Conservation (phyloP, 2,113 vertebrate species). For the Ahaetulla prasina region DNA sequence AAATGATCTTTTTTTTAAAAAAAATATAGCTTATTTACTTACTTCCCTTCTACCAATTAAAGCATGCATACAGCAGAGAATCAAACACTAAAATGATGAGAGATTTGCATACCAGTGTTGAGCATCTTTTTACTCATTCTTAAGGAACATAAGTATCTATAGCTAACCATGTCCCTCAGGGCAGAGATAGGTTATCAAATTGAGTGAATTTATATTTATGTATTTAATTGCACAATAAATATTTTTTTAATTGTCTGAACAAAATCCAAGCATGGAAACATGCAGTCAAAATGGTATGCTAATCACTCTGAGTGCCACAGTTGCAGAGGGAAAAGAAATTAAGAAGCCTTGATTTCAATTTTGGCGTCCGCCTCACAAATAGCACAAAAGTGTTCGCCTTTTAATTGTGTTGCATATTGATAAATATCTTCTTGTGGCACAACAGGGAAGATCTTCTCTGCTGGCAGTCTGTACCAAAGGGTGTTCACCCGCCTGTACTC, state of each 20-base stretch:
- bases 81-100: slow-evolving; percentile 49
- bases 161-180: slow-evolving; percentile 59
- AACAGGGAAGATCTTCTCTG: slow-evolving; percentile 72
- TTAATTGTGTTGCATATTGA: slow-evolving; percentile 73
- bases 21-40: slow-evolving; percentile 35
- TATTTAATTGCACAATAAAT: slow-evolving; percentile 72
- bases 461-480: slow-evolving; percentile 74
- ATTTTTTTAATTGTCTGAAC: slow-evolving; percentile 69
- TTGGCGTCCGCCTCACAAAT: slow-evolving; percentile 69
- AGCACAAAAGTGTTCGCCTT: slow-evolving; percentile 64
- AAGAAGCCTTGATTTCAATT: slow-evolving; percentile 70
- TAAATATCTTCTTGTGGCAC: slow-evolving; percentile 69
- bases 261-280: slow-evolving; percentile 67
- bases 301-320: slow-evolving; percentile 64
- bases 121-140: slow-evolving; percentile 48
- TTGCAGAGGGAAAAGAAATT: slow-evolving; percentile 63
- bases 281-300: slow-evolving; percentile 66
- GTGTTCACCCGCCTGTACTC: slow-evolving; percentile 72
- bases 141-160: slow-evolving; percentile 47
- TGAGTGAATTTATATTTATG: slow-evolving; percentile 58
- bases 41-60: slow-evolving; percentile 24
- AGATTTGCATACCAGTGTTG: slow-evolving; percentile 56
- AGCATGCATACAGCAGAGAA: slow-evolving; percentile 27
- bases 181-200: slow-evolving; percentile 58
- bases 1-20: slow-evolving; percentile 11